Conservation (phyloP, 2,113 vertebrate species). For the Sclerurus mexicanus region DNA sequence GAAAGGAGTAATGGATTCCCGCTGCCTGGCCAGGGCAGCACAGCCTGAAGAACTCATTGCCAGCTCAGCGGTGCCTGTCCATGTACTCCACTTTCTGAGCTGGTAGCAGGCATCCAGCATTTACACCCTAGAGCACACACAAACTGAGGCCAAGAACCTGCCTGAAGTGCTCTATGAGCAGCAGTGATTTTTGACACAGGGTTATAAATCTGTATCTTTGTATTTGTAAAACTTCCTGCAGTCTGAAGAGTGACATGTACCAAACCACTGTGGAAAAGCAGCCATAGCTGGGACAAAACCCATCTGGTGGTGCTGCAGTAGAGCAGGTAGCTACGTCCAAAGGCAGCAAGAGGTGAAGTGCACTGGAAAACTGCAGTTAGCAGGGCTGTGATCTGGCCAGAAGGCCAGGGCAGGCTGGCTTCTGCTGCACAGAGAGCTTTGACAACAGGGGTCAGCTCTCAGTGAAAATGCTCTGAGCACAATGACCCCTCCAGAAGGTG, state of each 20-base stretch:
- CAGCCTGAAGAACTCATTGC: background rate
- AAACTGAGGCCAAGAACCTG: background rate
- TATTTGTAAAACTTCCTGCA: background rate
- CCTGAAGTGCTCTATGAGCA: background rate
- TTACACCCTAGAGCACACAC: background rate
- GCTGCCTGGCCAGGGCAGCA: background rate
- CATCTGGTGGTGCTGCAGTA: rapidly evolving
- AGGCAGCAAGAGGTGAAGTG: background rate
- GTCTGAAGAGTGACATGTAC: background rate
- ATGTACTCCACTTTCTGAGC: background rate
- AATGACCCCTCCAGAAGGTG: background rate
- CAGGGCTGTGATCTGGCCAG: background rate
- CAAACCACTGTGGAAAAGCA: background rate
- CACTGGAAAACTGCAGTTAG: background rate
- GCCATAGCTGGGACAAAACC: background rate
- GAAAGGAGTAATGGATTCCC: background rate
- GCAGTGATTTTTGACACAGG: background rate
- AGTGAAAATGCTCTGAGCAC: background rate
- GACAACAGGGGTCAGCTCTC: background rate
- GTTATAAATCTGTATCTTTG: background rate
- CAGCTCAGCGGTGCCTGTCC: background rate
- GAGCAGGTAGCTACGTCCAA: background rate
- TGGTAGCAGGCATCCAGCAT: background rate
- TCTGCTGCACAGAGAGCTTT: rapidly evolving
- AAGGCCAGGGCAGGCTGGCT: background rate